Percentiles rank a stretch among this genome's conserved stretches.
These are phyloP conservation scores for Tachysurus vachellii DNA, from an alignment of 2,113 vertebrate species.

Conservation along the genomic window DNA sequence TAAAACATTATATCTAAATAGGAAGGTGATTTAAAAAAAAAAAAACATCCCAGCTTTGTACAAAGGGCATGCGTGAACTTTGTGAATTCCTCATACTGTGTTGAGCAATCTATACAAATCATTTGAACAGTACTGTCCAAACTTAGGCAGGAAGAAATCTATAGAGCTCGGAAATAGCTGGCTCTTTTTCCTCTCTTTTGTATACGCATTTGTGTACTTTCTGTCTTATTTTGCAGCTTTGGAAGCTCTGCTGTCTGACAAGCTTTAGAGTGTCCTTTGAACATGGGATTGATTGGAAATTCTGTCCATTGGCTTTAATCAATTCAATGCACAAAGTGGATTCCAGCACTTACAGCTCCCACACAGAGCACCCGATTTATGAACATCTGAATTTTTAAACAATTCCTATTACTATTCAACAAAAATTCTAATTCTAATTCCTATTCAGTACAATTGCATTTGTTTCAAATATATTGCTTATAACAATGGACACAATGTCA, in stretches of 20 bases:
- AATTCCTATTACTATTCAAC: not conserved
- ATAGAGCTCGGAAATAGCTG: slow-evolving; percentile 17
- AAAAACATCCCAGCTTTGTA: not conserved
- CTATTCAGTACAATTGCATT: not conserved
- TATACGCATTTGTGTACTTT: slow-evolving; percentile 17
- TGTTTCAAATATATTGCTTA: not conserved
- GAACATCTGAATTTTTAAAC: not conserved
- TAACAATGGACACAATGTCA: not conserved
- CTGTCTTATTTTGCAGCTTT: slow-evolving; percentile 22
- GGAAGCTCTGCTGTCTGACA: slow-evolving; percentile 14
- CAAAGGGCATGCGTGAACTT: slow-evolving; percentile 10
- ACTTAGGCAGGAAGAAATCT: slow-evolving; percentile 28
- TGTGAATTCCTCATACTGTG: slow-evolving; percentile 12
- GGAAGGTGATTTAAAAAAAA: not conserved
- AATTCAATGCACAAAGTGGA: not conserved
- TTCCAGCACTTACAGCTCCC: not conserved
- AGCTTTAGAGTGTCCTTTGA: slow-evolving; percentile 25
- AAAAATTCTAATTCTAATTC: not conserved
- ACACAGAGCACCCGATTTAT: not conserved
- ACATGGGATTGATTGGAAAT: slow-evolving; percentile 31
- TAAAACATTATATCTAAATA: not conserved
- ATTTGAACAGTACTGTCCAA: slow-evolving; percentile 24
- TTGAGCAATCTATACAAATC: slow-evolving; percentile 28
- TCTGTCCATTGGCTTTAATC: slow-evolving; percentile 18
- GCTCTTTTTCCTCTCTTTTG: slow-evolving; percentile 22